These are phyloP conservation scores for Asteroscopus sphinx DNA, from an alignment of 2,888 invertebrate genomes.

Conservation along the genomic window DNA sequence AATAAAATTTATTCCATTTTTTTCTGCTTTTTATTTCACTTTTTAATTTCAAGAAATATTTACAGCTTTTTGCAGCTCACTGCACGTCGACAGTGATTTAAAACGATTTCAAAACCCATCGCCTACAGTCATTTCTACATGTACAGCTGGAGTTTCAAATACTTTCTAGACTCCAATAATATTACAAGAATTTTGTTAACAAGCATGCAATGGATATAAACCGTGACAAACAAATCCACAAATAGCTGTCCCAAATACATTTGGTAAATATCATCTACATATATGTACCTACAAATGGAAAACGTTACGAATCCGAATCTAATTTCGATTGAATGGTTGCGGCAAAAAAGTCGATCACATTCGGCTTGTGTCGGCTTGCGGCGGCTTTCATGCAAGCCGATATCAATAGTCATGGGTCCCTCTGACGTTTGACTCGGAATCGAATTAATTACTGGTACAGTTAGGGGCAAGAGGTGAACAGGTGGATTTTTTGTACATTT, in stretches of 20 bases:
- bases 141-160: too few relatives aligned
- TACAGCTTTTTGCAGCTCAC: too few relatives aligned
- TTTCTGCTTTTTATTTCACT: too few relatives aligned
- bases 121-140: too few relatives aligned
- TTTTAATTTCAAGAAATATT: too few relatives aligned
- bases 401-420: slow-evolving; percentile 83
- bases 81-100: too few relatives aligned
- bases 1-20: too few relatives aligned
- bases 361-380: slow-evolving; percentile 79
- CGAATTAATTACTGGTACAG: slow-evolving; percentile 83
- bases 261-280: slow-evolving; percentile 12
- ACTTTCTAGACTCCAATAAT: too few relatives aligned
- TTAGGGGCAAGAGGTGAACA: slow-evolving; percentile 77
- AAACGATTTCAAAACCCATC: too few relatives aligned
- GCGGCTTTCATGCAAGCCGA: slow-evolving; percentile 69
- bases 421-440: slow-evolving; percentile 69
- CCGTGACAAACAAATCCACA: not conserved
- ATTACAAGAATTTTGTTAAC: too few relatives aligned
- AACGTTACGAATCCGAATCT: slow-evolving; percentile 81
- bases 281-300: slow-evolving; percentile 56
- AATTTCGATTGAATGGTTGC: slow-evolving; percentile 80
- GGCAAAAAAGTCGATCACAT: slow-evolving; percentile 82
- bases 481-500: slow-evolving; percentile 61
- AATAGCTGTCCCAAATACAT: not conserved
- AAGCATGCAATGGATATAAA: too few relatives aligned